Percentiles rank a stretch among this genome's conserved stretches.
These are phyloP conservation scores for Perca flavescens DNA, from an alignment of 2,113 vertebrate species.

Conservation along the genomic window DNA sequence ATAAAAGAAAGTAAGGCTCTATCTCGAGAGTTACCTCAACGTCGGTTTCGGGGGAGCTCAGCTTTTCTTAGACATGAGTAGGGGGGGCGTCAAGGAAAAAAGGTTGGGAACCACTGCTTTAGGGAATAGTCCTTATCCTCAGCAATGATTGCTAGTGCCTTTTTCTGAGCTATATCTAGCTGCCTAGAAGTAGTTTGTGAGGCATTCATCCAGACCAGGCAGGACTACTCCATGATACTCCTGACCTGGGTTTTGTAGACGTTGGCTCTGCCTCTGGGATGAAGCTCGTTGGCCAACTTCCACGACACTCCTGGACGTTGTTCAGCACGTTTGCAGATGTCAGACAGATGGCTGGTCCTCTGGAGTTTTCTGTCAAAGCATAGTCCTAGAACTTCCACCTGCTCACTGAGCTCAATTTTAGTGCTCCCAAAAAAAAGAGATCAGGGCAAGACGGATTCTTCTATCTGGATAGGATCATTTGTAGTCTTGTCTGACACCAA, in stretches of 20 bases:
- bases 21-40: too few species aligned
- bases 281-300: neutral
- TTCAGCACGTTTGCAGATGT: neutral
- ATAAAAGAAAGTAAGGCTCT: too few species aligned
- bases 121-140: neutral
- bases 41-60: too few species aligned
- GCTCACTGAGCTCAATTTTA: neutral
- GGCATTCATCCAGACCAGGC: neutral
- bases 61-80: too few species aligned
- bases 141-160: neutral
- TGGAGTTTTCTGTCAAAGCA: neutral
- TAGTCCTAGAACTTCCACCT: neutral
- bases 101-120: neutral
- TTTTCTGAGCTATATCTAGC: neutral
- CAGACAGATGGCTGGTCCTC: neutral
- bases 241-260: neutral
- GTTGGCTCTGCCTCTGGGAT: neutral
- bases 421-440: neutral
- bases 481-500: neutral
- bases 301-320: neutral
- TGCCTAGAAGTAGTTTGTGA: neutral
- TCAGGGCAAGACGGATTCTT: too few species aligned
- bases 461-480: too few species aligned
- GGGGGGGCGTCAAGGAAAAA: too few species aligned
- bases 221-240: neutral